phyloP scores from a whole-genome alignment of 2,888 invertebrate species.

The Harpalus rufipes region DNA sequence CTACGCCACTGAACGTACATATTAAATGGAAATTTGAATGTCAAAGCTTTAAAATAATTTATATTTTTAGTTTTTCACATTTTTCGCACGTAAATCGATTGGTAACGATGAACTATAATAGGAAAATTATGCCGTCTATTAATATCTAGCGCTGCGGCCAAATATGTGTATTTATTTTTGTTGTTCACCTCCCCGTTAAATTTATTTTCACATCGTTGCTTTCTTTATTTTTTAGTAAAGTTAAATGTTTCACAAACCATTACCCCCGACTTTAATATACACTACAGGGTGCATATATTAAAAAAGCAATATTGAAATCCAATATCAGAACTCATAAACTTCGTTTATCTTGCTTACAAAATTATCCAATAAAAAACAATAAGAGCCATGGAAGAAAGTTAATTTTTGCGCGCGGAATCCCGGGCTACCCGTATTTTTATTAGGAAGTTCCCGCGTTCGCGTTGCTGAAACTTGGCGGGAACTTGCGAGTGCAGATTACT shows the following conservation, averaged over 20 bases:
- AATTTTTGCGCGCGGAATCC: conserved; percentile 53
- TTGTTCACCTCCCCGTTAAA: no score
- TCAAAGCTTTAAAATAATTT: no score
- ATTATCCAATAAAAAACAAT: conserved; percentile 63
- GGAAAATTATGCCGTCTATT: no score
- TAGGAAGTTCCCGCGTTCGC: conserved; percentile 7
- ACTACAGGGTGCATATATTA: conserved; percentile 53
- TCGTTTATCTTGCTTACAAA: conserved; percentile 37
- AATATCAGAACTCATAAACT: conserved; percentile 55
- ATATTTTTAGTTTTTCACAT: no score
- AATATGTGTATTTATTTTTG: no score
- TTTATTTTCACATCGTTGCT: no score
- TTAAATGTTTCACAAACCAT: conserved; percentile 43
- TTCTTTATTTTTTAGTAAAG: background rate
- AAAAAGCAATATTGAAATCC: conserved; percentile 60
- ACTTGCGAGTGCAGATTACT: conserved; percentile 40
- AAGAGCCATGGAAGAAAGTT: conserved; percentile 52
- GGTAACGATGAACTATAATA: no score
- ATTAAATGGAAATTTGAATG: no score
- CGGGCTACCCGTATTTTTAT: conserved; percentile 36
- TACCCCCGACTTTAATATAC: conserved; percentile 29
- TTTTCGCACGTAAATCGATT: no score
- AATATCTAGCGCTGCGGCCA: no score
- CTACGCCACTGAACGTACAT: no score
- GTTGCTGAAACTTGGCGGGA: conserved; percentile 5